phyloP scores from a whole-genome alignment of 2,888 invertebrate species.

The Dicranocentrus wangi region DNA sequence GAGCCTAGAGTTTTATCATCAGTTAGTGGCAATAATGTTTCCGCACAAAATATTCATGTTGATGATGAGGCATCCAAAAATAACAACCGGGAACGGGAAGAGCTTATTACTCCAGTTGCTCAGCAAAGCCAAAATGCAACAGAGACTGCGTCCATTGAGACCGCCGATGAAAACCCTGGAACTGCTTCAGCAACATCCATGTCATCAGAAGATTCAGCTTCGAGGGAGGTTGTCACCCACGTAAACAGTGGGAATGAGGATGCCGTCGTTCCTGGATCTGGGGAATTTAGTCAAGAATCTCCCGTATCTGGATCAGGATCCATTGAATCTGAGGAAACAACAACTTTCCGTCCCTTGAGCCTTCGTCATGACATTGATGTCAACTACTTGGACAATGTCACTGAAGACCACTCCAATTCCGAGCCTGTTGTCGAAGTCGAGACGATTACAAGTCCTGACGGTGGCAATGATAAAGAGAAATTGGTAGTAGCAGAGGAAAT shows the following conservation, averaged over 20 bases:
- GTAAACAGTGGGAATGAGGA: conserved; percentile 16
- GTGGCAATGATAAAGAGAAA: conserved; percentile 35
- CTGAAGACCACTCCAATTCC: conserved; percentile 56
- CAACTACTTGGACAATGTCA: conserved; percentile 60
- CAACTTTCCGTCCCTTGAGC: conserved; percentile 57
- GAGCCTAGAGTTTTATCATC: conserved; percentile 31
- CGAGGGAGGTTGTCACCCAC: conserved; percentile 16
- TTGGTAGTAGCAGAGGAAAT: conserved; percentile 20
- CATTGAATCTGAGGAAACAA: conserved; percentile 37
- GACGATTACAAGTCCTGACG: not conserved
- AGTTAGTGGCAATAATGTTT: conserved; percentile 7
- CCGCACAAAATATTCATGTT: conserved; percentile 13
- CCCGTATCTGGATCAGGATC: conserved; percentile 9
- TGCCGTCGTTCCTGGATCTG: conserved; percentile 3
- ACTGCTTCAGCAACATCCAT: conserved; percentile 36
- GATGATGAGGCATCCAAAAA: conserved; percentile 1
- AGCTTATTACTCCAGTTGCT: conserved; percentile 7
- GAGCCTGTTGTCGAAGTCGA: conserved; percentile 54
- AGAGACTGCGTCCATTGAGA: conserved; percentile 52
- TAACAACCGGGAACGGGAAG: conserved; percentile 14
- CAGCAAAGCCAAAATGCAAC: conserved; percentile 40
- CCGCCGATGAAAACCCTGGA: conserved; percentile 52
- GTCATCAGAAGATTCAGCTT: conserved; percentile 6
- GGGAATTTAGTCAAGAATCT: conserved; percentile 42
- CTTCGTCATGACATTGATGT: conserved; percentile 67